Conservation (phyloP, 2,888 invertebrate genomes). For the Ditula angustiorana region DNA sequence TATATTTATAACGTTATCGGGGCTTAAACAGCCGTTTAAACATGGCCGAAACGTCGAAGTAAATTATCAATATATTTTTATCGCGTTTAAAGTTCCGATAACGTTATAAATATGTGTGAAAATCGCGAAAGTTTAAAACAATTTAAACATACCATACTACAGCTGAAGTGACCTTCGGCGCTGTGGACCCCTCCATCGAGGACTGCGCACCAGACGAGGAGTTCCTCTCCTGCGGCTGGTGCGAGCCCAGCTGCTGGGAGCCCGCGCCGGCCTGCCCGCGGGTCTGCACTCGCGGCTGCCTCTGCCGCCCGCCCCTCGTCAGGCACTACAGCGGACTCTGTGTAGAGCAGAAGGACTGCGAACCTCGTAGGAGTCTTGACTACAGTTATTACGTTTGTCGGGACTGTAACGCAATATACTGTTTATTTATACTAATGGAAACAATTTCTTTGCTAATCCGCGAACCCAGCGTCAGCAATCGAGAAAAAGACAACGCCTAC, state of each 20-base stretch:
- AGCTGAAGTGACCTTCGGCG: constrained; percentile 50
- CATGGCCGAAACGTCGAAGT: too few relatives aligned
- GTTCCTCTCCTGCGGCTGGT: constrained; percentile 70
- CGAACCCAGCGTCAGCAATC: too few relatives aligned
- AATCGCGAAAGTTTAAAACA: neutral
- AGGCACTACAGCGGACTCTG: constrained; percentile 68
- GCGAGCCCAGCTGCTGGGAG: constrained; percentile 69
- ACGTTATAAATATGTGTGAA: too few relatives aligned
- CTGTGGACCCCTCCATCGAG: constrained; percentile 57
- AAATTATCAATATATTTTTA: too few relatives aligned
- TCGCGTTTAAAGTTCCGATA: too few relatives aligned
- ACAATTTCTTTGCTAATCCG: too few relatives aligned
- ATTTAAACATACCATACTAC: neutral
- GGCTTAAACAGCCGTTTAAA: too few relatives aligned
- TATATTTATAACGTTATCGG: too few relatives aligned
- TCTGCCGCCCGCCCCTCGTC: constrained; percentile 67
- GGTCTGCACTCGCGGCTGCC: constrained; percentile 67
- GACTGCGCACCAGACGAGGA: constrained; percentile 70
- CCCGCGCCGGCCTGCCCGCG: constrained; percentile 59
- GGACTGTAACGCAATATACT: too few relatives aligned
- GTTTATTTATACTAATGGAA: too few relatives aligned
- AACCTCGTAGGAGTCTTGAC: constrained; percentile 56
- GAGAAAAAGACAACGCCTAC: too few relatives aligned
- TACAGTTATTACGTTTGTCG: too few relatives aligned
- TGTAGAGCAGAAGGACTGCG: constrained; percentile 58